These are phyloP conservation scores for Larimichthys crocea DNA, from an alignment of 2,113 vertebrate species.

Conservation along the genomic window DNA sequence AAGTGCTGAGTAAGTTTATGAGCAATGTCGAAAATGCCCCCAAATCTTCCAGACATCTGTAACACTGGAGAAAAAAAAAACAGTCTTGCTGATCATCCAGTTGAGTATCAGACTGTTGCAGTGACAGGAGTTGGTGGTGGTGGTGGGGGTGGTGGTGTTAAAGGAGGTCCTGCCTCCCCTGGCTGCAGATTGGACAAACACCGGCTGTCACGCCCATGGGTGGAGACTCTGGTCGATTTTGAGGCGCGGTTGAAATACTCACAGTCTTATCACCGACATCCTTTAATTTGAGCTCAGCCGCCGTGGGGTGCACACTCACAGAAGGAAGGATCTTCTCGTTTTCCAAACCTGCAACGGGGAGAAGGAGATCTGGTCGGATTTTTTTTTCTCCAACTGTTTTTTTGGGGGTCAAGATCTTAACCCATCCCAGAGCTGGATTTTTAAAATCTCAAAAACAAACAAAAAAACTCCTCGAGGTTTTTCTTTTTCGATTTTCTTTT, in stretches of 20 bases:
- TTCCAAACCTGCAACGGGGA: slow-evolving; percentile 24
- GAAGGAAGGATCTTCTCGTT: slow-evolving; percentile 41
- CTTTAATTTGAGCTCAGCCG: slow-evolving; percentile 77
- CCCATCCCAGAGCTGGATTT: slow-evolving; percentile 73
- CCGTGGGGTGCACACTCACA: slow-evolving; percentile 52
- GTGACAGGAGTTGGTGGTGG: neutral
- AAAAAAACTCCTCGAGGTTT: slow-evolving; percentile 45
- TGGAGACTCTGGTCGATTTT: slow-evolving; percentile 75
- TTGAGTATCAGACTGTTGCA: slow-evolving; percentile 46
- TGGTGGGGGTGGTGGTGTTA: neutral
- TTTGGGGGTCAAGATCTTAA: slow-evolving; percentile 16
- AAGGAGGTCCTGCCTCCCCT: slow-evolving; percentile 47
- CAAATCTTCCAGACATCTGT: slow-evolving; percentile 7
- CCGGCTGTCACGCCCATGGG: slow-evolving; percentile 75
- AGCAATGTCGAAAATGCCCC: neutral
- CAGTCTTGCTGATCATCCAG: slow-evolving; percentile 16
- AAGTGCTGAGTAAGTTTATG: neutral
- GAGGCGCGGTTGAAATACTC: slow-evolving; percentile 83
- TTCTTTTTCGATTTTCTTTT: slow-evolving; percentile 69
- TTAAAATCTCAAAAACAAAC: slow-evolving; percentile 39
- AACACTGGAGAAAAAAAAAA: neutral
- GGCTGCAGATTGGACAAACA: slow-evolving; percentile 65
- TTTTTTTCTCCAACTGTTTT: slow-evolving; percentile 50
- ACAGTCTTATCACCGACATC: slow-evolving; percentile 66
- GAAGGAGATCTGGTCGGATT: slow-evolving; percentile 62